These are phyloP conservation scores for Cerastis leucographa DNA, from an alignment of 2,888 invertebrate species.

Conservation along the genomic window DNA sequence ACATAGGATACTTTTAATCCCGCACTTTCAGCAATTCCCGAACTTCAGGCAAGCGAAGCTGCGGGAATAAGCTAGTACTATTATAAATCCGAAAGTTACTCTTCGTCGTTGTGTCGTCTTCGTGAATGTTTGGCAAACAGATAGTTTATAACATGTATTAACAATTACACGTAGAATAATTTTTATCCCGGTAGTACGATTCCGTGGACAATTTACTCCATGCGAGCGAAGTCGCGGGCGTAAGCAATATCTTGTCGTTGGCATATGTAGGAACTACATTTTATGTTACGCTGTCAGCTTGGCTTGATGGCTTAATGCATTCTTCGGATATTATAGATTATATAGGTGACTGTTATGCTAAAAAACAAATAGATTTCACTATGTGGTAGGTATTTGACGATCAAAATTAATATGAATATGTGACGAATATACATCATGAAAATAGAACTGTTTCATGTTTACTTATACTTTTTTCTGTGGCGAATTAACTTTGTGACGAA, in stretches of 20 bases:
- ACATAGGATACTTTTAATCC: not conserved
- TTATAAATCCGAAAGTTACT: no score
- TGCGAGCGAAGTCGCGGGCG: not conserved
- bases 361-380: not conserved
- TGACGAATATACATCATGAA: no score
- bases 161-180: no score
- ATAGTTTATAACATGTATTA: no score
- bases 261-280: slow-evolving; percentile 19
- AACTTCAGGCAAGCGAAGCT: not conserved
- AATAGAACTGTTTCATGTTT: no score
- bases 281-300: slow-evolving; percentile 17
- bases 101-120: no score
- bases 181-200: no score
- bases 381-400: not conserved
- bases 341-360: not conserved
- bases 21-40: not conserved
- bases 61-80: not conserved
- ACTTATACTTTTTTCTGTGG: no score
- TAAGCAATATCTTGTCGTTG: slow-evolving; percentile 43
- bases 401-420: no score
- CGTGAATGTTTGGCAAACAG: no score
- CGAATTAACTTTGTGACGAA: no score
- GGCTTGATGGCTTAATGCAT: slow-evolving; percentile 43
- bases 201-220: no score
- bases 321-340: slow-evolving; percentile 22